A percentile compares a stretch with the other conserved stretches of the same genome.
Conservation (phyloP, 2,113 vertebrate genomes). For the Pygoscelis antarcticus region DNA sequence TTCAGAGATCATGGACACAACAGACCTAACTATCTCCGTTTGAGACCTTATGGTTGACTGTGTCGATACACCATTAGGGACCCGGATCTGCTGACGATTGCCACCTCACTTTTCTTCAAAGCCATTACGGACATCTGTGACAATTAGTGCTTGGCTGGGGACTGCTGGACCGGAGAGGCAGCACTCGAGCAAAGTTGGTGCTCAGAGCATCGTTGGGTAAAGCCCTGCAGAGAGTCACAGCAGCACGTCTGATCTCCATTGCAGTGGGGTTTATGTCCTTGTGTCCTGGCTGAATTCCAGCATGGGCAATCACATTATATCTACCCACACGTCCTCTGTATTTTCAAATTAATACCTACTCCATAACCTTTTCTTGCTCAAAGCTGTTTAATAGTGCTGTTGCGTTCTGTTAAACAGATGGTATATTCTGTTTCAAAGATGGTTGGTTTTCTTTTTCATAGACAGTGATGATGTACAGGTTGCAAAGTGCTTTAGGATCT, state of each 20-base stretch:
- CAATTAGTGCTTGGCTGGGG: neutral
- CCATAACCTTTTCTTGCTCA: neutral
- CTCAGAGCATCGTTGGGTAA: neutral
- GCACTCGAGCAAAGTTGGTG: neutral
- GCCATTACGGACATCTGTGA: neutral
- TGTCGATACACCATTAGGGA: neutral
- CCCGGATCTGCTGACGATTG: neutral
- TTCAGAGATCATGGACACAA: neutral
- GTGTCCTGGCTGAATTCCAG: neutral
- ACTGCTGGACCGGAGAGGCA: neutral
- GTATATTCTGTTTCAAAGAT: neutral
- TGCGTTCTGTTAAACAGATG: neutral
- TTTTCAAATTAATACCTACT: neutral
- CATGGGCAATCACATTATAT: neutral
- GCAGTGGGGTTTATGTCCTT: neutral
- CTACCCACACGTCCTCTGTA: neutral
- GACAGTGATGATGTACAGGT: neutral
- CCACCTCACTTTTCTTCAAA: neutral
- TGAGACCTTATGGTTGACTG: neutral
- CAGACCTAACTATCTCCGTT: neutral
- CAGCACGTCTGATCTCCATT: neutral
- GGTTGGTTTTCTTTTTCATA: neutral
- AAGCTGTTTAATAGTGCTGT: neutral
- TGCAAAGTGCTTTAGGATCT: neutral
- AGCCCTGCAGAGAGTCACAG: neutral